Evolutionary conservation across 2,113 vertebrate genomes (phyloP), one percentile per base, ranked within the genome.

Genomic region (Pachypanchax playfairii): DNA sequence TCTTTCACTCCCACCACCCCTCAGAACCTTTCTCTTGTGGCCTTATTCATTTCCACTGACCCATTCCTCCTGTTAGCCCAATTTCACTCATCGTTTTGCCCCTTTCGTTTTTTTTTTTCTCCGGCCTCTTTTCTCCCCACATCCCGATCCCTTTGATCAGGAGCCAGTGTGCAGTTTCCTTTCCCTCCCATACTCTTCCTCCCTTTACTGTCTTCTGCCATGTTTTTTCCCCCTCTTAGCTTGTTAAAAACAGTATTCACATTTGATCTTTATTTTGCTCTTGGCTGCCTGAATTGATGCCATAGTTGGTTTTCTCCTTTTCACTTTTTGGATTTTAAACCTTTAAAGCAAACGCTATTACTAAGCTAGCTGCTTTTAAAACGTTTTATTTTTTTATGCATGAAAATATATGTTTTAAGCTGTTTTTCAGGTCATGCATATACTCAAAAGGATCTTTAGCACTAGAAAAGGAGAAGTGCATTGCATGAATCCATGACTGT

Each of bases 61-160:
- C 77, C 75, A 50, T 65, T 68, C 36, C 28, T 68, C 58, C 64
- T 26, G 60, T 63, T 22, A 51, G 73, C 70, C 81, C 54, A 74
- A 62, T 86, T 79, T 59, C 67, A 71, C 76, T 70, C 49, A 53
- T 73, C 67, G 29, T 70, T 69, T 74, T 69, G 47, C 57, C 67
- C 57, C 73, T 42, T 24, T 42, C 14, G 13, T 80, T 71, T 60
- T 64, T 60, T 80, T 71, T 60, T 64, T 60, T 48, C 70, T 49
- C 11, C 77, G 73, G 77, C 70, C 50, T 69, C 62, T 57, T 75
- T 43, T 66, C 80, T 79, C 76, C 75, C 69, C 69, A 62, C 55
- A 55, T 76, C 66, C 62, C 70, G 24, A 36, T 69, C 24, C 52
- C 74, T 87, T 83, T 86, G 75, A 88, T 86, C 75, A 72, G 29